A percentile compares a stretch with the other conserved stretches of the same genome.
Evolutionary conservation across 1,140 invertebrate species (phyloP).

Genomic region (Zaprionus capensis): DNA sequence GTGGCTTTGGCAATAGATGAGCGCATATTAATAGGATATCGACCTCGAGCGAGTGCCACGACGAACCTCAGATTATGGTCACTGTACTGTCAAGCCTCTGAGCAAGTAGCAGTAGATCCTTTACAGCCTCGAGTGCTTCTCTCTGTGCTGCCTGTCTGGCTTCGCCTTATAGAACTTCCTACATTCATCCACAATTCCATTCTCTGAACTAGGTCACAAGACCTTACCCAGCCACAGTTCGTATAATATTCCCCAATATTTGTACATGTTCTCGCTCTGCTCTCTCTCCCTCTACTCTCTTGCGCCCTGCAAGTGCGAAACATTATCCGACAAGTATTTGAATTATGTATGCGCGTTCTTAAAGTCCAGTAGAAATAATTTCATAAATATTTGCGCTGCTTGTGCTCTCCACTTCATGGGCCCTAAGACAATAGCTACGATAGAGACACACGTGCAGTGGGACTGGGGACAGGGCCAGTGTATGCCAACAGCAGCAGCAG

Average conservation of each 20-base stretch:
- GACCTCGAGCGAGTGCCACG: slow-evolving; percentile 31
- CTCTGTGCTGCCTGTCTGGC: not conserved
- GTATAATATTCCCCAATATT: not conserved
- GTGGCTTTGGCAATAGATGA: not conserved
- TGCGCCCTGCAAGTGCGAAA: not conserved
- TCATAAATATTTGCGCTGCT: slow-evolving; percentile 57
- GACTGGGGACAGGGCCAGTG: not conserved
- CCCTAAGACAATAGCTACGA: slow-evolving; percentile 12
- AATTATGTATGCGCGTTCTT: slow-evolving; percentile 7
- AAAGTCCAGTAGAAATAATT: slow-evolving; percentile 27
- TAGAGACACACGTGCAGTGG: slow-evolving; percentile 12
- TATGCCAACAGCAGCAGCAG: not conserved
- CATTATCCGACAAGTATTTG: slow-evolving; percentile 3
- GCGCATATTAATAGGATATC: slow-evolving; percentile 58
- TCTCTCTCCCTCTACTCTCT: not conserved
- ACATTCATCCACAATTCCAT: not conserved
- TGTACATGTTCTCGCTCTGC: not conserved
- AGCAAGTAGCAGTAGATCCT: no score
- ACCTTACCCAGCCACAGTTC: not conserved
- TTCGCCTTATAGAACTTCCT: not conserved
- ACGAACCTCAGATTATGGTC: not conserved
- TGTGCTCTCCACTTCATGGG: slow-evolving; percentile 25
- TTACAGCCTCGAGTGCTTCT: not conserved
- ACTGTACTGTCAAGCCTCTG: not conserved
- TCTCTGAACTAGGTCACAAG: not conserved